Evolutionary conservation across 2,113 vertebrate genomes (phyloP), one percentile per base, ranked within the genome.

Genomic region (Varanus komodoensis): DNA sequence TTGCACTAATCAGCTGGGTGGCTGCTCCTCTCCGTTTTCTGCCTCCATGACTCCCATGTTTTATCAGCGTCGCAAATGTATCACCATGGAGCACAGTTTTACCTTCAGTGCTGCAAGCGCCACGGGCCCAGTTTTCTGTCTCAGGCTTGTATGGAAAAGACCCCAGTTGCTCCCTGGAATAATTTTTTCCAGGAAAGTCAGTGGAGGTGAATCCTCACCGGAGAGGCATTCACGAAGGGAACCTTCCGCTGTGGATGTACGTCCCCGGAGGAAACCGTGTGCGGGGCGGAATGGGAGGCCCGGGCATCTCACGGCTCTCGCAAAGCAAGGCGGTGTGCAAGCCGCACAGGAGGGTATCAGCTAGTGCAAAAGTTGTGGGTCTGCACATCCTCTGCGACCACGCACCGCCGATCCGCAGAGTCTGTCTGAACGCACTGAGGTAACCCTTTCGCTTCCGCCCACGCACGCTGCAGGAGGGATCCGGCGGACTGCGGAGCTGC

Each of bases 41-140:
- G 44, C 68, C 48, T 73, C 84, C 44, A 19, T 85, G 44, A 9
- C 6, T 71, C 52, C 1, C 44, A 2, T n/a, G n/a, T n/a, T 34
- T 61, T 19, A n/a, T 8, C 27, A 14, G 0, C 52, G 27, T 15
- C 32, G 4, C 1, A 1, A 4, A 50, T 3, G 5, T 4, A 7
- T 71, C 38, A 15, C 4, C 2, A 32, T 21, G 44, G 68, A 85
- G 38, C 9, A n/a, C n/a, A n/a, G n/a, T n/a, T 82, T 21, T 25
- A 7, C 21, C 29, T 44, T 44, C 23, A 68, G 25, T 15, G 57
- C 38, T 14, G 12, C 8, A 1, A 15, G 29, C 19, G 29, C 14
- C 38, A 9, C 1, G 38, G 1, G n/a, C 19, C 17, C n/a, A n/a
- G 32, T 25, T 5, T 29, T 48, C 27, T 19, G 25, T 11, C 48